These are phyloP conservation scores for Druon quercuslanigerum DNA, from an alignment of 1,140 invertebrate species.

Conservation along the genomic window DNA sequence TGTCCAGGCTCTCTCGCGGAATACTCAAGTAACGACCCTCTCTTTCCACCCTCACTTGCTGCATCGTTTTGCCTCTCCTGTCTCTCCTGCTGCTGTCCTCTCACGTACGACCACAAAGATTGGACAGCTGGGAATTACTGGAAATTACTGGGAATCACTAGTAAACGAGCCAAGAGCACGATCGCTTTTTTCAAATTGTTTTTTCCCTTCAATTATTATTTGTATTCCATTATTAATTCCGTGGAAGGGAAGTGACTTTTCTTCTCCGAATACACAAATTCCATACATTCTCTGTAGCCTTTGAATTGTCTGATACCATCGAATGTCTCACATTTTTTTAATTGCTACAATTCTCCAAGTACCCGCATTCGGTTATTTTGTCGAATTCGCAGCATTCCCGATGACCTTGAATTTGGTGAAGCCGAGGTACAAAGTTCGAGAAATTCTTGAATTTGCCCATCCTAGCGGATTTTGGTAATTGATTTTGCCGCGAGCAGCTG, in stretches of 20 bases:
- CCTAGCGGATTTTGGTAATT: no score
- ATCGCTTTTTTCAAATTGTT: background rate
- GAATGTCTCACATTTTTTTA: no score
- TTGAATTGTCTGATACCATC: no score
- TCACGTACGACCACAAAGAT: conserved; percentile 55
- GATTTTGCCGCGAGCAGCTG: no score
- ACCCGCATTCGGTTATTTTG: no score
- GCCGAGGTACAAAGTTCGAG: no score
- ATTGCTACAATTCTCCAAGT: no score
- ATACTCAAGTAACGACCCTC: conserved; percentile 52
- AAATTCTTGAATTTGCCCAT: no score
- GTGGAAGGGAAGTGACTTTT: background rate
- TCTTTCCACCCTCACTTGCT: conserved; percentile 30
- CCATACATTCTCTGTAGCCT: no score
- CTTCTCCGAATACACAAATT: background rate
- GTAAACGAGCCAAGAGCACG: conserved; percentile 52
- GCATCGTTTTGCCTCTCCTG: conserved; percentile 43
- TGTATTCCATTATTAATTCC: conserved; percentile 2
- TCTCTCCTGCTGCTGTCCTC: conserved; percentile 48
- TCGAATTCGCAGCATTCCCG: no score
- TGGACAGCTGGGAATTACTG: conserved; percentile 56
- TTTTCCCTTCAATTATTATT: conserved; percentile 4
- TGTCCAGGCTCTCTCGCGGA: conserved; percentile 47
- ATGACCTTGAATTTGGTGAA: no score
- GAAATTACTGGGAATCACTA: conserved; percentile 50